These are phyloP conservation scores for Colletes latitarsis DNA, from an alignment of 1,140 invertebrate species.

Conservation along the genomic window DNA sequence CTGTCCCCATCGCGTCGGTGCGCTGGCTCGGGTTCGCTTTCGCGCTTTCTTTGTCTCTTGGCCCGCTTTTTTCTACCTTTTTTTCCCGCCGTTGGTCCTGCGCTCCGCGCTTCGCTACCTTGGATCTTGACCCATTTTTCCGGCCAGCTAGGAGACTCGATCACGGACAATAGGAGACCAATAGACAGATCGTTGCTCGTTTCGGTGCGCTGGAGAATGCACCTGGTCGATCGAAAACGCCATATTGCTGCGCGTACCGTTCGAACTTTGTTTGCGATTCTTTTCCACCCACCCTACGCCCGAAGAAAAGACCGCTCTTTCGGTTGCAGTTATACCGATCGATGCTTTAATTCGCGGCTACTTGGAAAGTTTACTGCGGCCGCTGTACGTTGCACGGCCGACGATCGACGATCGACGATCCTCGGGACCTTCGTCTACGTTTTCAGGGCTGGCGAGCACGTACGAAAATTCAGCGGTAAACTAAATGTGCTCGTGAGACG, in stretches of 20 bases:
- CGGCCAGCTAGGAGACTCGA: not conserved
- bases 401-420: too few relatives aligned
- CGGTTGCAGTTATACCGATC: too few relatives aligned
- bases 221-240: not conserved
- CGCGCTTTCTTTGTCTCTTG: not conserved
- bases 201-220: not conserved
- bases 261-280: not conserved
- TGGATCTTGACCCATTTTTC: conserved; percentile 61
- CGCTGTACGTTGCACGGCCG: too few relatives aligned
- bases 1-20: too few relatives aligned
- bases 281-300: too few relatives aligned
- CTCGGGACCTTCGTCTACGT: too few relatives aligned
- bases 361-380: too few relatives aligned
- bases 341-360: too few relatives aligned
- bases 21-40: not conserved
- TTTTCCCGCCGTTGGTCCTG: conserved; percentile 41
- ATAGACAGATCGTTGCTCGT: not conserved
- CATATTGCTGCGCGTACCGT: not conserved
- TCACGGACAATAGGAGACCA: not conserved
- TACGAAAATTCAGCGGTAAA: not conserved
- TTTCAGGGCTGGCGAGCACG: too few relatives aligned
- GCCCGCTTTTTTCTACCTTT: conserved; percentile 23
- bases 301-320: too few relatives aligned
- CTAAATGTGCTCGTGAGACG: not conserved
- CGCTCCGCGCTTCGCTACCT: conserved; percentile 28